These are phyloP conservation scores for Geopemphigus sp. DNA, from an alignment of 1,140 invertebrate species.

Conservation along the genomic window DNA sequence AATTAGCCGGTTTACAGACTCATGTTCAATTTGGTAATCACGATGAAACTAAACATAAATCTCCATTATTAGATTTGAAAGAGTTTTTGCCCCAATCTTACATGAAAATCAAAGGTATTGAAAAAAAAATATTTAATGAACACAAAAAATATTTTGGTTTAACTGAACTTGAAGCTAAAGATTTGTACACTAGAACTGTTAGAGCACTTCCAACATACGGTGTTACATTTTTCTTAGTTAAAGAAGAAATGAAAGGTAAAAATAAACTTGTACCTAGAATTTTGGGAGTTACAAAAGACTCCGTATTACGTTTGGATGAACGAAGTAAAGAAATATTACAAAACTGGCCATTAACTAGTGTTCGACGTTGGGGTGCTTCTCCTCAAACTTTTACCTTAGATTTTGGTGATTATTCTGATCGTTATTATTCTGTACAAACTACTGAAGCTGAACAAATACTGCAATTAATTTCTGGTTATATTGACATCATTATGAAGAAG, in stretches of 20 bases:
- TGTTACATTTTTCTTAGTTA: slow-evolving; percentile 98
- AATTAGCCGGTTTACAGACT: slow-evolving; percentile 95
- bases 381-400: slow-evolving; percentile 98
- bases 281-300: slow-evolving; percentile 97
- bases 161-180: slow-evolving; percentile 90
- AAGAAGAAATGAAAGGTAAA: slow-evolving; percentile 95
- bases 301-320: slow-evolving; percentile 92
- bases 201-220: slow-evolving; percentile 93
- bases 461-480: slow-evolving; percentile 96
- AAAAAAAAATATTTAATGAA: slow-evolving; percentile 92
- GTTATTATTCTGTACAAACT: slow-evolving; percentile 97
- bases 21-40: slow-evolving; percentile 97
- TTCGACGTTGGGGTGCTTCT: slow-evolving; percentile 94
- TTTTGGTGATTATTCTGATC: slow-evolving; percentile 97
- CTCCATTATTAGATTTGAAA: slow-evolving; percentile 85
- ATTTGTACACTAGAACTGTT: slow-evolving; percentile 91
- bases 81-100: slow-evolving; percentile 96
- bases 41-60: slow-evolving; percentile 87
- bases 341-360: slow-evolving; percentile 94
- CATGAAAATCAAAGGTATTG: slow-evolving; percentile 88
- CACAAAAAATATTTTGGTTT: slow-evolving; percentile 78
- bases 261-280: slow-evolving; percentile 94
- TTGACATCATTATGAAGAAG: slow-evolving; percentile 98
- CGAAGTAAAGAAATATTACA: slow-evolving; percentile 93
- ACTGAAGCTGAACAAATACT: slow-evolving; percentile 97